Evolutionary conservation across 2,888 invertebrate species (phyloP).

Genomic region (Drosophila kambysellisi): DNA sequence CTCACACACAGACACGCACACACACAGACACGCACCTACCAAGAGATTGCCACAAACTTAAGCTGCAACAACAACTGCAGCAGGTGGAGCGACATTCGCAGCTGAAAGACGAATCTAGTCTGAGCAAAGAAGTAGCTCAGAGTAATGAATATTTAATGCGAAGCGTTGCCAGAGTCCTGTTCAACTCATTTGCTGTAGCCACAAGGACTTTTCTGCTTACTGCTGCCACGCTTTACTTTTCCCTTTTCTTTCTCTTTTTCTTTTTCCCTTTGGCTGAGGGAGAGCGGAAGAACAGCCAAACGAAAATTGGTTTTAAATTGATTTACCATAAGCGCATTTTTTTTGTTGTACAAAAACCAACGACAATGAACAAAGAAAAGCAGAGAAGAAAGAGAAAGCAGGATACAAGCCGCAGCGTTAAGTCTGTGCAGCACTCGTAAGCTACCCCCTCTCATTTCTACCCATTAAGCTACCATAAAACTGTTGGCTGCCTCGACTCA

Average conservation of each 20-base stretch:
- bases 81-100: conserved; percentile 39
- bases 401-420: conserved; percentile 15
- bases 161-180: conserved; percentile 49
- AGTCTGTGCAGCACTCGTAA: conserved; percentile 17
- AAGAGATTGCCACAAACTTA: conserved; percentile 36
- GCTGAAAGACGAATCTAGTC: conserved; percentile 18
- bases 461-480: conserved; percentile 27
- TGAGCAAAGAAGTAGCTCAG: conserved; percentile 61
- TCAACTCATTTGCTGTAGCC: conserved; percentile 65
- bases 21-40: conserved; percentile 2
- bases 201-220: conserved; percentile 40
- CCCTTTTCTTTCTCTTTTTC: background rate
- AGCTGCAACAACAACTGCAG: conserved; percentile 40
- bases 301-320: conserved; percentile 80
- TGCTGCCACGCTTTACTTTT: conserved; percentile 1
- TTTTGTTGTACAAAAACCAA: conserved; percentile 26
- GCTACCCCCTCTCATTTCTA: conserved; percentile 16
- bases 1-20: background rate
- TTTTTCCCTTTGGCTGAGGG: conserved; percentile 18
- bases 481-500: conserved; percentile 18
- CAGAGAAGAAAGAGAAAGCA: background rate
- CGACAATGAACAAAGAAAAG: conserved; percentile 31
- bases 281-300: conserved; percentile 37
- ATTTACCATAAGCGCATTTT: conserved; percentile 70
- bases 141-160: conserved; percentile 79